A percentile compares a stretch with the other conserved stretches of the same genome.
These are phyloP conservation scores for Turritopsis dohrnii DNA, from an alignment of 30 jellyfish, hydroid and myxozoan genomes.

Conservation along the genomic window DNA sequence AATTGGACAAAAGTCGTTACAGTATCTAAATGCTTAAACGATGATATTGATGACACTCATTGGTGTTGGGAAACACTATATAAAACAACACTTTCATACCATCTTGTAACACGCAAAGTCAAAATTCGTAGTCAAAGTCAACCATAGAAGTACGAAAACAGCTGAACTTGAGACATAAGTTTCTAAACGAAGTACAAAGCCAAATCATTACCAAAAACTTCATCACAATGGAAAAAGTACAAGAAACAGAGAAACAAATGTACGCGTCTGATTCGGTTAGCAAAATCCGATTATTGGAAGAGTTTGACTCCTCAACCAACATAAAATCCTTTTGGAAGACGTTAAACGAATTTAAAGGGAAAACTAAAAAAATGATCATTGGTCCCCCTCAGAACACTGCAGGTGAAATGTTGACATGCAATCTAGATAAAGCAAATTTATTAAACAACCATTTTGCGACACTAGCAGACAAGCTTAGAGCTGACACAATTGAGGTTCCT, in stretches of 20 bases:
- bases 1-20: background rate
- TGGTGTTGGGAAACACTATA: background rate
- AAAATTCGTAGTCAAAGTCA: background rate
- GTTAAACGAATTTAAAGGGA: no score
- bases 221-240: background rate
- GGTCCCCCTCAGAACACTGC: no score
- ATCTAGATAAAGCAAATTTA: no score
- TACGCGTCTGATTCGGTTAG: background rate
- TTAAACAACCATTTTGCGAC: no score
- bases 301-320: background rate
- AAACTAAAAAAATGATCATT: no score
- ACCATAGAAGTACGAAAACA: background rate
- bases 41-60: background rate
- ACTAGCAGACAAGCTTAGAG: no score
- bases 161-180: background rate
- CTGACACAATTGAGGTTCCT: no score
- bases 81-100: background rate
- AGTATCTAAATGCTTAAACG: background rate
- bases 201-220: background rate
- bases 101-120: background rate
- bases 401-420: no score
- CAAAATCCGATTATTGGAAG: background rate
- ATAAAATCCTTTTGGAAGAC: no score
- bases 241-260: background rate
- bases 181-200: background rate